Base-by-base conservation (phyloP, 64 coral and sea anemone genomes). In the Porites lutea region DNA sequence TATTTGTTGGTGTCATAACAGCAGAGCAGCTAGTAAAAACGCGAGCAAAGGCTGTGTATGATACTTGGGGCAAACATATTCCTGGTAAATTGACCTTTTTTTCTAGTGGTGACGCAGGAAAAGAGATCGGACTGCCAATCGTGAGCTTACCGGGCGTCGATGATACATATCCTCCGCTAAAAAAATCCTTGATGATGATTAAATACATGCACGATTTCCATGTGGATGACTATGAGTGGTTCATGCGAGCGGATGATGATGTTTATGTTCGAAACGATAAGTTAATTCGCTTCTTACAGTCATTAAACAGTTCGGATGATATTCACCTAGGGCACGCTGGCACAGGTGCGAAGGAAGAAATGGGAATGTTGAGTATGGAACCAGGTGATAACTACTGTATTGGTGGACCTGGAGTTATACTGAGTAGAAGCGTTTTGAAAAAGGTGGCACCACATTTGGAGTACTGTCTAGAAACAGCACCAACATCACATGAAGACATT, bases 131-230 rank as follows among this genome's bases (percentile, higher is more conserved):
- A 46, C 65, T 98, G 16, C 93, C 96, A 37, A 53, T 98, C 49
- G 87, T 95, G 3, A 96, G 87, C 90, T 71, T 96, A 66, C 88
- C 82, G 18, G 88, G 87, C 11, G 95, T 96, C 2, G 96, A 98
- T 83, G 90, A 98, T 63, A 89, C 91, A 2, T 95, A 98, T 81
- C 96, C 96, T 18, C 96, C 96, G 0, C 93, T 96, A 16, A 92
- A 89, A 58, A 98, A 98, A 47, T 98, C 96, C 20, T 88, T 98
- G 69, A 92, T 95, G 86, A 98, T 98, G 96, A 88, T 98, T 55
- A 98, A 95, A 98, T 98, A 98, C 69, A 95, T 98, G 86, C 88
- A 98, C 16, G 96, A 98, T 72, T 82, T 95, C 76, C 95, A 95
- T 61, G 93, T 98, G 66, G 94, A 98, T 70, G 75, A 96, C 0